Evolutionary conservation across 2,888 invertebrate genomes (phyloP).

Genomic region (Ceramica pisi): DNA sequence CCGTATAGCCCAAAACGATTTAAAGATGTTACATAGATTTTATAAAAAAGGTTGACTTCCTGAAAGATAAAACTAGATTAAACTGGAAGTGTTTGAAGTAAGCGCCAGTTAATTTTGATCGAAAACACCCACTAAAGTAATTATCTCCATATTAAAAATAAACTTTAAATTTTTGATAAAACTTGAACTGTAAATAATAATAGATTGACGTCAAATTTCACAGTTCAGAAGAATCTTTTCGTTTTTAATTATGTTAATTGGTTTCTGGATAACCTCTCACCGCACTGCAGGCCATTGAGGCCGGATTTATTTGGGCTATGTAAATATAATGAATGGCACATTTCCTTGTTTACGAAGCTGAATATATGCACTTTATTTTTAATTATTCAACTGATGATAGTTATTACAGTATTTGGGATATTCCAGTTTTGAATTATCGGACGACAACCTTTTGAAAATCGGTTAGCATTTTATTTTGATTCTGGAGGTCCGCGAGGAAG

Average conservation of each 20-base stretch:
- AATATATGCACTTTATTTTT: conserved; percentile 33
- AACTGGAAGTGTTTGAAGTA: background rate
- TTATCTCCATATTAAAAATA: conserved; percentile 26
- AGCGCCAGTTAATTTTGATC: background rate
- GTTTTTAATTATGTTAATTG: conserved; percentile 77
- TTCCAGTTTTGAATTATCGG: conserved; percentile 14
- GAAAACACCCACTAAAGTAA: conserved; percentile 4
- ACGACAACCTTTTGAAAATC: background rate
- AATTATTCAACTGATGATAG: conserved; percentile 19
- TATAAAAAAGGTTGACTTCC: background rate
- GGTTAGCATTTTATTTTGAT: background rate
- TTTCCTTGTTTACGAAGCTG: conserved; percentile 72
- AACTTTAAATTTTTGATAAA: conserved; percentile 21
- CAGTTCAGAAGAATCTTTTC: conserved; percentile 62
- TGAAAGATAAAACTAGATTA: background rate
- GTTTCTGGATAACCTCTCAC: conserved; percentile 82
- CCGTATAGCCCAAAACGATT: background rate
- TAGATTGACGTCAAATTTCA: conserved; percentile 70
- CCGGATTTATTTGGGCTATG: conserved; percentile 77
- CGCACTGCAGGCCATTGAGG: conserved; percentile 70
- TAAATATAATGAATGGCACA: conserved; percentile 70
- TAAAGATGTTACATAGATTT: no score
- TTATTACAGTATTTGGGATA: conserved; percentile 14
- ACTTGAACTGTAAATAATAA: conserved; percentile 25
- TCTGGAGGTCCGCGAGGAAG: background rate